Base-by-base conservation (phyloP, 2,113 vertebrate genomes). In the Lepidothrix coronata region DNA sequence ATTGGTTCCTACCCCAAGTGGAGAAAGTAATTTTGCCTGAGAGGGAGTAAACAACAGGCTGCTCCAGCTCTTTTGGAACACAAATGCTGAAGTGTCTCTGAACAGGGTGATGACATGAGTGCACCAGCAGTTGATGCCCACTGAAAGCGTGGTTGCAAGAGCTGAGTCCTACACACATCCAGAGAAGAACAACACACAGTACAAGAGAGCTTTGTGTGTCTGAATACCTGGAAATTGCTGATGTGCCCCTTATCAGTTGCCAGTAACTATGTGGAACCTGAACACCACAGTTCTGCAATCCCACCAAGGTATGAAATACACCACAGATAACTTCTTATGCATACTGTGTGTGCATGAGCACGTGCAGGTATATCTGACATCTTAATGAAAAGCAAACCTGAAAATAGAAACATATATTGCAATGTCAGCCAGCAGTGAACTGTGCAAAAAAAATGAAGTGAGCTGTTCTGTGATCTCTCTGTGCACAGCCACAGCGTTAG, bases 311-410 rank as follows among this genome's bases (percentile, higher is more conserved):
- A 28, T 6, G 5, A 43, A 59, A 65, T 11, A 37, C 6, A 43
- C 21, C 23, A 35, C 2, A 1, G 51, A n/a, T 51, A 41, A 63
- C 21, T 62, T 58, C 25, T 27, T 46, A 22, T 17, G 46, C 28
- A n/a, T 14, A 19, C 17, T 2, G 13, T 2, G 13, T 22, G 0
- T 20, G 48, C 25, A 33, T 0, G 0, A 63, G 24, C 33, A 82
- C 31, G 8, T 19, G 6, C 9, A 44, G 24, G 33, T 21, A 15
- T 24, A 46, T 52, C 44, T 39, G 49, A 81, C 21, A 68, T 28
- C 31, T 62, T 55, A 85, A 43, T 33, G 63, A 41, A 85, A 70
- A 52, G 7, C 6, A 76, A 61, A 22, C 4, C 39, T 87, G 80
- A 80, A 83, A 85, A 83, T 3, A 93, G 24, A 93, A 71, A 62